These are phyloP conservation scores for Drosophila quinaria DNA, from an alignment of 2,888 invertebrate species.

Conservation along the genomic window DNA sequence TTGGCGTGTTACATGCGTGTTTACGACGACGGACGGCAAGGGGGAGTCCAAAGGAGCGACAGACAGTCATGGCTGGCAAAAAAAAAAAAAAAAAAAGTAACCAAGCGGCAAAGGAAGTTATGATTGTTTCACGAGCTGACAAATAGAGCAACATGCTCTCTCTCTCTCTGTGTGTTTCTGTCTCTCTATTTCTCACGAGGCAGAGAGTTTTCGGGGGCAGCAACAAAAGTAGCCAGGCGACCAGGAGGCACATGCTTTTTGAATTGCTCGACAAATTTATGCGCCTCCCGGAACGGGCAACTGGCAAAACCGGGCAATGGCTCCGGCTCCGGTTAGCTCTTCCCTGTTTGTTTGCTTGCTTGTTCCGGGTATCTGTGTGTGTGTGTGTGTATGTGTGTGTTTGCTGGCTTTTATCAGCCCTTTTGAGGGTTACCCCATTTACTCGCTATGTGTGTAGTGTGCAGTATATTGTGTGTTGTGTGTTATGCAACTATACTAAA, in stretches of 20 bases:
- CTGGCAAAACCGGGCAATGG: slow-evolving; percentile 31
- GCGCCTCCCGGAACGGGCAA: slow-evolving; percentile 53
- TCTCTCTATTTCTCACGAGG: neutral
- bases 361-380: slow-evolving; percentile 1
- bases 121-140: slow-evolving; percentile 80
- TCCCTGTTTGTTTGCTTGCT: slow-evolving; percentile 45
- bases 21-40: slow-evolving; percentile 3
- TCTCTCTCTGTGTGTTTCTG: slow-evolving; percentile 8
- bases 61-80: slow-evolving; percentile 21
- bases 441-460: neutral
- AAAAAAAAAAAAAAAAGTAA: slow-evolving; percentile 44
- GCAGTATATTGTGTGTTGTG: slow-evolving; percentile 15
- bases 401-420: slow-evolving; percentile 57
- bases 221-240: slow-evolving; percentile 56
- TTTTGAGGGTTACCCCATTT: slow-evolving; percentile 44
- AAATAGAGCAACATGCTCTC: slow-evolving; percentile 74
- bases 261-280: slow-evolving; percentile 67
- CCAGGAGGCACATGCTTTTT: slow-evolving; percentile 59
- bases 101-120: slow-evolving; percentile 66
- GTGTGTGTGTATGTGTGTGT: slow-evolving; percentile 19
- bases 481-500: slow-evolving; percentile 44
- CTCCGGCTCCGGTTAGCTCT: slow-evolving; percentile 33
- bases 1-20: slow-evolving; percentile 61
- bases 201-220: slow-evolving; percentile 3
- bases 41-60: neutral